Conservation (phyloP, 1,140 invertebrate genomes). For the Nixonia krombeini region DNA sequence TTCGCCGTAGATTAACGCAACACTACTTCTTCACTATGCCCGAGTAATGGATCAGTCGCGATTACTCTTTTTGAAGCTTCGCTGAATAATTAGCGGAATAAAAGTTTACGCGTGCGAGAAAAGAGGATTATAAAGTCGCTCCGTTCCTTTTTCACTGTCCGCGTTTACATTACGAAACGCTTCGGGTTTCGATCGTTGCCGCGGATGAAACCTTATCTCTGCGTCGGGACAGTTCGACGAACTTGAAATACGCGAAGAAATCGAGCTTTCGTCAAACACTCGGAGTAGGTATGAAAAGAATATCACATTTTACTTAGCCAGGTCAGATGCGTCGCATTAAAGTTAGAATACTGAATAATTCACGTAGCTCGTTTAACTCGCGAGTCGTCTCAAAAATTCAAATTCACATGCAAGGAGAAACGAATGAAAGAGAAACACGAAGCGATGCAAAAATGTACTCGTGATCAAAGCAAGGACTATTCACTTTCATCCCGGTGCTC, state of each 20-base stretch:
- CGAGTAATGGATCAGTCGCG: slow-evolving; percentile 19
- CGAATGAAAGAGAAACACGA: slow-evolving; percentile 5
- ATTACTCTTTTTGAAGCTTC: too few species aligned
- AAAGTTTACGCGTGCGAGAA: too few species aligned
- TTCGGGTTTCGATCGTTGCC: slow-evolving; percentile 18
- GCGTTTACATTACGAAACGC: slow-evolving; percentile 36
- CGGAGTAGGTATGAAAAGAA: slow-evolving; percentile 7
- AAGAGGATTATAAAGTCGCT: too few species aligned
- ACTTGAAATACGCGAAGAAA: slow-evolving; percentile 33
- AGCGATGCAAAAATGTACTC: too few species aligned
- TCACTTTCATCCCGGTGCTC: too few species aligned
- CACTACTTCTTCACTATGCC: slow-evolving; percentile 13
- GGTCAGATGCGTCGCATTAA: slow-evolving; percentile 16
- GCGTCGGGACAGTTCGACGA: slow-evolving; percentile 41
- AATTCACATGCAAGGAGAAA: slow-evolving; percentile 14
- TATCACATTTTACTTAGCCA: slow-evolving; percentile 5
- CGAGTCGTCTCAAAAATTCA: slow-evolving; percentile 7
- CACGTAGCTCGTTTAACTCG: slow-evolving; percentile 16
- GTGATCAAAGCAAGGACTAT: too few species aligned
- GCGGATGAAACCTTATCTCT: slow-evolving; percentile 32
- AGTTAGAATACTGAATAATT: slow-evolving; percentile 37
- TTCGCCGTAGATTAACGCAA: slow-evolving; percentile 22
- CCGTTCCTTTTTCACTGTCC: too few species aligned
- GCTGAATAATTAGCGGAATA: slow-evolving; percentile 4
- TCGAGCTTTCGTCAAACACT: slow-evolving; percentile 18